Conservation (phyloP, 2,797 vertebrate species). For the Enteromius viviparus region DNA sequence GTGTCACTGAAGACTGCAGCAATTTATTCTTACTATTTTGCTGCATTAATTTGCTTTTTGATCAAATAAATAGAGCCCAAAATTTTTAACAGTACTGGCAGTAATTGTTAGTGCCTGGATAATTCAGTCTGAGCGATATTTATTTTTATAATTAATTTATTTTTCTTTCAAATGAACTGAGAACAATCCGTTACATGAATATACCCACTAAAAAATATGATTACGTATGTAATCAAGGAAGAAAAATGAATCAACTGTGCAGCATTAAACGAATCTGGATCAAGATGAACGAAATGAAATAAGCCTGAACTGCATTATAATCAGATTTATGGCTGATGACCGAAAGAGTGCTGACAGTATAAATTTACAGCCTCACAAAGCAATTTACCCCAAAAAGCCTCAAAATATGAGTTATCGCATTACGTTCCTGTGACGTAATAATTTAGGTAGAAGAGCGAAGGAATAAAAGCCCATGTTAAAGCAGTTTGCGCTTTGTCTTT, state of each 20-base stretch:
- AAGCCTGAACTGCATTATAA: constrained; percentile 33
- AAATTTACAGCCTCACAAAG: constrained; percentile 17
- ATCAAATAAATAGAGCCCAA: background rate
- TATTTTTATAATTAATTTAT: background rate
- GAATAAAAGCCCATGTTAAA: constrained; percentile 16
- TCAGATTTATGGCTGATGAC: constrained; percentile 6
- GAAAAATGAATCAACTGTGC: background rate
- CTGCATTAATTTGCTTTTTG: background rate
- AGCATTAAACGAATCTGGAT: constrained; percentile 1
- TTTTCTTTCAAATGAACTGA: background rate
- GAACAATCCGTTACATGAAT: background rate
- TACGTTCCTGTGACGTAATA: constrained; percentile 10
- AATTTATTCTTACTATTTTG: background rate
- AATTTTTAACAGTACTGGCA: background rate
- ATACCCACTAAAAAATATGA: background rate
- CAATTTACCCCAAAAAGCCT: constrained; percentile 5
- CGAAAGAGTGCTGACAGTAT: constrained; percentile 13
- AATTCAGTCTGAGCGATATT: background rate
- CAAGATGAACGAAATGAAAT: background rate
- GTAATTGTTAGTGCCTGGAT: background rate
- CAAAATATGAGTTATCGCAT: constrained; percentile 7
- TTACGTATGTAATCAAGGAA: background rate
- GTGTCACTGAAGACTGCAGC: background rate
- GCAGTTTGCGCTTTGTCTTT: constrained; percentile 57
- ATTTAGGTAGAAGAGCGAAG: constrained; percentile 13